Evolutionary conservation across 2,113 vertebrate genomes (phyloP).

Genomic region (Podarcis muralis): DNA sequence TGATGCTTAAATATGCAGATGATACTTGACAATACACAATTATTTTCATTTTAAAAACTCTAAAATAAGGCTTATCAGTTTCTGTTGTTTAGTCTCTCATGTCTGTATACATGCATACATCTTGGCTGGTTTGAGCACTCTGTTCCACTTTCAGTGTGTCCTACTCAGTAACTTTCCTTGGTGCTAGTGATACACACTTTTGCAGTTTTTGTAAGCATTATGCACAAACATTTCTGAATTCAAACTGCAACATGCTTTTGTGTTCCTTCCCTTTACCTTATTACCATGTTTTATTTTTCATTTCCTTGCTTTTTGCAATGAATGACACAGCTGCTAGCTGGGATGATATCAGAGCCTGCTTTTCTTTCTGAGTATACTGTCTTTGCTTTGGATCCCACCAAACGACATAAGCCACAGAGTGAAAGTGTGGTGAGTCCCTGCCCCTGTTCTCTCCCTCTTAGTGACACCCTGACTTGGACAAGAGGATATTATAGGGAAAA

Average conservation of each 20-base stretch:
- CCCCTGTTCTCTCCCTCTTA: constrained; percentile 62
- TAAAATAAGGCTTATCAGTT: background rate
- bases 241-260: constrained; percentile 42
- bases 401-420: constrained; percentile 90
- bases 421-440: constrained; percentile 93
- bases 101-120: background rate
- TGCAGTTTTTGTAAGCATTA: background rate
- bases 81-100: background rate
- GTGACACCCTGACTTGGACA: constrained; percentile 76
- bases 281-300: constrained; percentile 82
- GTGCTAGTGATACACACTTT: background rate
- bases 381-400: constrained; percentile 99
- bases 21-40: background rate
- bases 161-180: constrained; percentile 22
- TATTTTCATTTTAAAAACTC: background rate
- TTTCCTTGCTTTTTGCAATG: constrained; percentile 83
- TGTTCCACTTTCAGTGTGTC: constrained; percentile 8
- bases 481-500: constrained; percentile 66
- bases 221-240: constrained; percentile 25
- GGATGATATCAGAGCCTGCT: constrained; percentile 99
- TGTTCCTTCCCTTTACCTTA: constrained; percentile 50
- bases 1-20: background rate
- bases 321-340: constrained; percentile 94
- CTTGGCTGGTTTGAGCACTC: constrained; percentile 20
- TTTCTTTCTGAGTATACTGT: constrained; percentile 99